These are phyloP conservation scores for Hydrotaea cyrtoneurina DNA, from an alignment of 2,888 invertebrate species.

Conservation along the genomic window DNA sequence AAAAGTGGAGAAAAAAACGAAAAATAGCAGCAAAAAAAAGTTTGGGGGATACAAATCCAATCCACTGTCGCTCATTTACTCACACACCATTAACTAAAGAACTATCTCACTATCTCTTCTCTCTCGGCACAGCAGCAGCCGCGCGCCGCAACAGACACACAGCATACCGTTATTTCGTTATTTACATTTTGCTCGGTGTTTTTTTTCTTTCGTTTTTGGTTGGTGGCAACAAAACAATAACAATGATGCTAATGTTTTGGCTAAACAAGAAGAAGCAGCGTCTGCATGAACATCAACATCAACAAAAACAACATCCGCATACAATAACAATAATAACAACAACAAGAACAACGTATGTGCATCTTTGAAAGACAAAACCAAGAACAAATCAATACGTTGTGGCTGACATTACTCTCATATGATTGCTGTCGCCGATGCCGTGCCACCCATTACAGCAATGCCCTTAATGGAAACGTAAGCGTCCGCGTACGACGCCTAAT, in stretches of 20 bases:
- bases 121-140: neutral
- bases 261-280: slow-evolving; percentile 45
- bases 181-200: slow-evolving; percentile 16
- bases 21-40: too few species aligned
- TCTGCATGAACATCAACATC: neutral
- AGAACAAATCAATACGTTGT: slow-evolving; percentile 24
- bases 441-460: neutral
- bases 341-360: slow-evolving; percentile 32
- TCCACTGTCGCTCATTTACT: neutral
- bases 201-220: neutral
- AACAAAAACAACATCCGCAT: slow-evolving; percentile 27
- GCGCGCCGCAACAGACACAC: neutral
- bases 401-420: slow-evolving; percentile 3
- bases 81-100: neutral
- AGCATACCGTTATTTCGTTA: slow-evolving; percentile 58
- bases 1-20: neutral
- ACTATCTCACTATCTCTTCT: neutral
- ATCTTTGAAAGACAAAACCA: slow-evolving; percentile 17
- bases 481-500: slow-evolving; percentile 20
- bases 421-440: neutral
- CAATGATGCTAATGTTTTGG: slow-evolving; percentile 28
- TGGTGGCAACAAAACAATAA: slow-evolving; percentile 40
- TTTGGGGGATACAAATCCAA: neutral
- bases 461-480: slow-evolving; percentile 19
- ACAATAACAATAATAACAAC: neutral